A percentile compares a stretch with the other conserved stretches of the same genome.
Conservation (phyloP, 2,888 invertebrate species). For the Tenthredo mesomela region DNA sequence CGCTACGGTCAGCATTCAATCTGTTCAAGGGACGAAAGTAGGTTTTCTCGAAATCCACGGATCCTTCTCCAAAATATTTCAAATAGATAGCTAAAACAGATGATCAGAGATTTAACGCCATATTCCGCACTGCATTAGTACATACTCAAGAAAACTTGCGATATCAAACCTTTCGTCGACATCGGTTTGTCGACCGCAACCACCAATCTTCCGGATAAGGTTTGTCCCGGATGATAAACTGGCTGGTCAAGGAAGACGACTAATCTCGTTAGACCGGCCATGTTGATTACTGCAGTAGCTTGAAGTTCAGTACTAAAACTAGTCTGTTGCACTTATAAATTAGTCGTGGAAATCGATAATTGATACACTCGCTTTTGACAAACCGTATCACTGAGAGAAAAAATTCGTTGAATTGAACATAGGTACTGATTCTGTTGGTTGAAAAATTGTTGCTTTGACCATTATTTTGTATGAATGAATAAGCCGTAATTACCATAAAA, state of each 20-base stretch:
- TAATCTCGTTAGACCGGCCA: conserved; percentile 22
- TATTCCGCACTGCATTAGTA: not conserved
- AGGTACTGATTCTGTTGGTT: too few relatives aligned
- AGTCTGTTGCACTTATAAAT: too few relatives aligned
- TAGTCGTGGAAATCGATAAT: too few relatives aligned
- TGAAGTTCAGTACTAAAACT: too few relatives aligned
- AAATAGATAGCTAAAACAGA: conserved; percentile 18
- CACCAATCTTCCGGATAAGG: not conserved
- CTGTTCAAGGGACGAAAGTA: not conserved
- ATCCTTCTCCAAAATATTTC: not conserved
- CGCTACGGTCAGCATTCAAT: not conserved
- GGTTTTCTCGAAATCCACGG: not conserved
- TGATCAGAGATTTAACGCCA: not conserved
- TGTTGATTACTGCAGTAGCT: not conserved
- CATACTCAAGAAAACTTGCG: not conserved
- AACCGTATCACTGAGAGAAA: too few relatives aligned
- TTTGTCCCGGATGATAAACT: conserved; percentile 30
- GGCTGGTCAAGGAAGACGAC: conserved; percentile 6
- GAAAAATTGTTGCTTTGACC: too few relatives aligned
- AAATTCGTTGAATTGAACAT: too few relatives aligned
- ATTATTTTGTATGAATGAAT: too few relatives aligned
- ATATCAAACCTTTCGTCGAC: not conserved
- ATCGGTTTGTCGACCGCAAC: not conserved
- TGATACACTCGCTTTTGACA: too few relatives aligned
- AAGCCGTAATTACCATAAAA: too few relatives aligned